These are phyloP conservation scores for Hippocampus kuda DNA, from an alignment of 2,797 vertebrate genomes.

Conservation along the genomic window DNA sequence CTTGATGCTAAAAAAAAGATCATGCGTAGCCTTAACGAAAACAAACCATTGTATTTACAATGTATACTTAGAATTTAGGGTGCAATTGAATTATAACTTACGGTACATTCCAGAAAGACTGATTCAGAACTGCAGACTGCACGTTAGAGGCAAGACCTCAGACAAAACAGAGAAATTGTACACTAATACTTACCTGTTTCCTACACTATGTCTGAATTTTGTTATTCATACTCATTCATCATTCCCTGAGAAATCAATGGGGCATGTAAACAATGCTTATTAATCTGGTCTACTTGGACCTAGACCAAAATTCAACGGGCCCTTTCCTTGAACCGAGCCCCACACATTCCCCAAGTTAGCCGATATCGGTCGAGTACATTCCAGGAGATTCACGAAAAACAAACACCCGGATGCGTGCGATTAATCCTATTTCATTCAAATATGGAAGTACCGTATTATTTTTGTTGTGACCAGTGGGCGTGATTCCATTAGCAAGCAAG, in stretches of 20 bases:
- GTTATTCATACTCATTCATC: neutral
- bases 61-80: no score
- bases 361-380: no score
- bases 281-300: no score
- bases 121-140: neutral
- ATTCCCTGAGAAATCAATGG: neutral
- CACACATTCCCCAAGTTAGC: no score
- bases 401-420: neutral
- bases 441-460: neutral
- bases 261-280: no score
- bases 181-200: no score
- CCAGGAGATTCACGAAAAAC: neutral
- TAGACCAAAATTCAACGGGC: no score
- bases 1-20: no score
- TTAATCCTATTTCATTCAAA: neutral
- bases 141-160: neutral
- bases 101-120: neutral
- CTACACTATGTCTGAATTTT: no score
- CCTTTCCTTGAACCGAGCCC: no score
- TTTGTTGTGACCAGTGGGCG: neutral
- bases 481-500: neutral
- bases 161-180: neutral
- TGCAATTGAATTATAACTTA: neutral
- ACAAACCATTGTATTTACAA: no score
- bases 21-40: no score